phyloP scores from a whole-genome alignment of 2,888 invertebrate species.

The Patella caerulea region DNA sequence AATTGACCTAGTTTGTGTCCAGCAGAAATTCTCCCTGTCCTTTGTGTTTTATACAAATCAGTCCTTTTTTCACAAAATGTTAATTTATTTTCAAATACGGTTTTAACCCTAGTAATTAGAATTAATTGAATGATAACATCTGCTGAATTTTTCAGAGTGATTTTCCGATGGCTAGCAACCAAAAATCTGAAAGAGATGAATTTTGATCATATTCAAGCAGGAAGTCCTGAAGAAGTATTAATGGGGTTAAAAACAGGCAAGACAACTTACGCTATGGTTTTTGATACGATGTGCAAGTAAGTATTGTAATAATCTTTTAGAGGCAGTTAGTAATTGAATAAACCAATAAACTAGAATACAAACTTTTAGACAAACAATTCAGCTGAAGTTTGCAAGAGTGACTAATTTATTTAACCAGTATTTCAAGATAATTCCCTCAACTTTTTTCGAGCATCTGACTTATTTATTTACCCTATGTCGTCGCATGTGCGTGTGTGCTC shows the following conservation, averaged over 20 bases:
- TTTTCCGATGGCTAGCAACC: conserved; percentile 72
- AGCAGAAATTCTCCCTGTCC: not conserved
- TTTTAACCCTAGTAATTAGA: not conserved
- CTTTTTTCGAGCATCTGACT: no score
- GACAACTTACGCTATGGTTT: conserved; percentile 72
- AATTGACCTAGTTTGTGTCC: no score
- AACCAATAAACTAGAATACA: no score
- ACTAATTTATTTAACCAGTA: no score
- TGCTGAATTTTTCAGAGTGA: conserved; percentile 61
- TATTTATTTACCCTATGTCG: no score
- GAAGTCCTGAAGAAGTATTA: conserved; percentile 71
- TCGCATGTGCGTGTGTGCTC: no score
- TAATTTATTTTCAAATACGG: no score
- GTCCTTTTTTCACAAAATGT: no score
- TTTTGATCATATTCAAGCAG: conserved; percentile 67
- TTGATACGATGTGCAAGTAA: conserved; percentile 71
- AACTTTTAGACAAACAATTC: no score
- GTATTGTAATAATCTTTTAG: conserved; percentile 25
- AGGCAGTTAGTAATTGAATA: no score
- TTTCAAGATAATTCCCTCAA: no score
- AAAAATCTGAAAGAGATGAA: conserved; percentile 70
- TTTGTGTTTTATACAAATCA: not conserved
- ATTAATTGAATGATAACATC: not conserved
- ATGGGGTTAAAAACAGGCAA: conserved; percentile 70
- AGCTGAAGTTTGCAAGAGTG: no score